These are phyloP conservation scores for Orthosia gracilis DNA, from an alignment of 2,888 invertebrate species.

Conservation along the genomic window DNA sequence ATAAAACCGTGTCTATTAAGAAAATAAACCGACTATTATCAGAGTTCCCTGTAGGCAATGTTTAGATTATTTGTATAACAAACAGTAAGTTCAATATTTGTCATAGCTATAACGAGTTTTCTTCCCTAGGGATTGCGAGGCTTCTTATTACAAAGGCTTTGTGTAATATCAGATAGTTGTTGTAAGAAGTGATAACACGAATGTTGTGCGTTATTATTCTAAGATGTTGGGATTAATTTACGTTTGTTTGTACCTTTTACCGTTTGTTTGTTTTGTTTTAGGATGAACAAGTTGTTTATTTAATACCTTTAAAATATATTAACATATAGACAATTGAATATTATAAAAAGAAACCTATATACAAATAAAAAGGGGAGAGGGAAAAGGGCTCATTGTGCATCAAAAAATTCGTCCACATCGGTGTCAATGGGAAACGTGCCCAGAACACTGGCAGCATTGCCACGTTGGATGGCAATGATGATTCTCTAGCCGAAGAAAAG, in stretches of 20 bases:
- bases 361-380: too few relatives aligned
- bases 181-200: background rate
- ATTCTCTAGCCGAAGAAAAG: too few relatives aligned
- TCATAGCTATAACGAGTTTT: conserved; percentile 46
- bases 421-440: too few relatives aligned
- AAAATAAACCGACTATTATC: conserved; percentile 16
- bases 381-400: too few relatives aligned
- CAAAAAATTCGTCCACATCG: too few relatives aligned
- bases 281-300: too few relatives aligned
- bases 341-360: too few relatives aligned
- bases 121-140: conserved; percentile 30
- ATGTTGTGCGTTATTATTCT: background rate
- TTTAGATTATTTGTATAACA: conserved; percentile 22
- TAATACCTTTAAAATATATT: too few relatives aligned
- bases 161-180: conserved; percentile 20
- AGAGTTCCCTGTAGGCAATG: conserved; percentile 15
- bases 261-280: too few relatives aligned
- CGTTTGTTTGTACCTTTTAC: background rate
- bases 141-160: conserved; percentile 39
- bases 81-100: conserved; percentile 42
- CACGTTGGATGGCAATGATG: too few relatives aligned
- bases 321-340: too few relatives aligned
- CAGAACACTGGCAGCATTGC: too few relatives aligned
- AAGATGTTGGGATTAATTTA: background rate
- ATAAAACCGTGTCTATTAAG: conserved; percentile 2